Evolutionary conservation across 2,888 invertebrate species (phyloP), one percentile per base, ranked within the genome.

Genomic region (Nezara viridula): DNA sequence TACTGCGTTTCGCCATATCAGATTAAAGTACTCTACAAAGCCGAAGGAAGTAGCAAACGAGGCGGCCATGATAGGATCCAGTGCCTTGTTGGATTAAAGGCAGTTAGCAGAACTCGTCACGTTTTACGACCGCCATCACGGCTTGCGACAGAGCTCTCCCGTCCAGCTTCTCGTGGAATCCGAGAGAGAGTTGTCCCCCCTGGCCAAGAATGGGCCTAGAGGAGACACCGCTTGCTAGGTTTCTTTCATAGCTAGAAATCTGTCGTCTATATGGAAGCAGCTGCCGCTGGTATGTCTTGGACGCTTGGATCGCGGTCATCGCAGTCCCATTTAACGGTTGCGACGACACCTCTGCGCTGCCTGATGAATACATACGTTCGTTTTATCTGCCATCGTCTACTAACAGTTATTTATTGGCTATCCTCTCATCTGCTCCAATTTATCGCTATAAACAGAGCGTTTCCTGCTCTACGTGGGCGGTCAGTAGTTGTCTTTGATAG

Each of bases 71-170:
- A 44, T 81, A n/a, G 81, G 44, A 81, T 81, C 81, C 81, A 44
- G 81, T 81, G 81, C 81, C 81, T 81, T 47, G 44, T 73, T 44
- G 44, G 81, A 81, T 81, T 81, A 81, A n/a, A 81, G 44, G 81
- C 81, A 81, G 81, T 81, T 81, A 81, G 81, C 44, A 47, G 81
- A n/a, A n/a, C 81, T 81, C 81, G 81, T 81, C 81, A 81, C 81
- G 81, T 81, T 81, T 81, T 81, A 81, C 47, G 81, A 81, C 66
- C n/a, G 81, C 81, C 81, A 81, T 81, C 81, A 47, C 81, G 44
- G 81, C 44, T 81, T 81, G 81, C 81, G 81, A 81, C 81, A 81
- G 44, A 14, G 81, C 81, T 81, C 81, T 44, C 81, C 81, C 66
- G 66, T 73, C 66, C 66, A 73, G 66, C 66, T 73, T 21, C 66